Percentiles rank a stretch among this genome's conserved stretches.
Evolutionary conservation across 2,888 invertebrate species (phyloP).

Genomic region (Cloeon dipterum): DNA sequence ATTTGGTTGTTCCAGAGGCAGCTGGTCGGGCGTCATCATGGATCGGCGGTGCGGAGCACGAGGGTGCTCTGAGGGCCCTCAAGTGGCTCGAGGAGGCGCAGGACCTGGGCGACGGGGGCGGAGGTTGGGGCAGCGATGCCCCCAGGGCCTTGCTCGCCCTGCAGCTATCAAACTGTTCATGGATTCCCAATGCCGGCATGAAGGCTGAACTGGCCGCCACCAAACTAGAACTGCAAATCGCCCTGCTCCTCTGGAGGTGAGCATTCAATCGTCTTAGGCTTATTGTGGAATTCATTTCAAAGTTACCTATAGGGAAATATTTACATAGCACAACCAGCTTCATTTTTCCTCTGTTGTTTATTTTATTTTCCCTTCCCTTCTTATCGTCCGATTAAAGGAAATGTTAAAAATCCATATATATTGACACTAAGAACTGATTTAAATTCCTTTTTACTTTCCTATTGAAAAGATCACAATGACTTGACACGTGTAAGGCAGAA

Average conservation of each 20-base stretch:
- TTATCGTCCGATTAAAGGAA: no score
- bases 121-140: slow-evolving; percentile 46
- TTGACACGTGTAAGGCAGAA: no score
- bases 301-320: no score
- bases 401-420: no score
- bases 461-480: no score
- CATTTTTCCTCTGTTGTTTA: no score
- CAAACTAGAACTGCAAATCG: slow-evolving; percentile 70
- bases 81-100: slow-evolving; percentile 29
- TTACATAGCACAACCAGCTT: no score
- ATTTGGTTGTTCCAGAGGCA: no score
- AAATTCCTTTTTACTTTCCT: no score
- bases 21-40: background rate
- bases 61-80: slow-evolving; percentile 26
- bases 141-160: slow-evolving; percentile 60
- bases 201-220: slow-evolving; percentile 43
- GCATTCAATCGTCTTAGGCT: slow-evolving; percentile 9
- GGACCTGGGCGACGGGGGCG: slow-evolving; percentile 31
- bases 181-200: slow-evolving; percentile 17
- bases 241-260: slow-evolving; percentile 60
- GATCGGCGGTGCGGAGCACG: background rate
- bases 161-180: slow-evolving; percentile 27
- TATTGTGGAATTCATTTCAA: background rate
- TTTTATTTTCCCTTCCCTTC: no score
- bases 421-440: no score